Base-by-base conservation (phyloP, 2,888 invertebrate genomes). In the Apotomis betuletana region DNA sequence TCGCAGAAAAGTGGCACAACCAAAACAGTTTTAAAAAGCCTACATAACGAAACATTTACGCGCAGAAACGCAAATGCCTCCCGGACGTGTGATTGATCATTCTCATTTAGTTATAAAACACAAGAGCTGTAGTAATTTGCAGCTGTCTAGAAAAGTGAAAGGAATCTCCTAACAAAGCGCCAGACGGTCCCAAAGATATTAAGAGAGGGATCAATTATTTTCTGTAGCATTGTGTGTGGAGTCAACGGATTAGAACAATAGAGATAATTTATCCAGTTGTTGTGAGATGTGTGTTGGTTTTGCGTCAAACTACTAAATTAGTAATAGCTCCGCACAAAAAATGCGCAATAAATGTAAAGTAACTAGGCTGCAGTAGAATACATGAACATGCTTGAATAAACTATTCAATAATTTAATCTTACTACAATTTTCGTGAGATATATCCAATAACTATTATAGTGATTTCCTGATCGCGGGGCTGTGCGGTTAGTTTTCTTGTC, bases 91-190 rank as follows among this genome's bases (percentile, higher is more conserved):
- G 72, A 72, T 68, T 58, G 67, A 72, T 72, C 72, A 46, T 58
- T 57, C 46, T 72, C 72, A 68, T 68, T 72, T 63, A 68, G 67
- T 52, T 63, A 68, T 72, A 68, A 72, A 72, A 72, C 72, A 72
- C 67, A 68, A 68, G 67, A 44, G 61, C 67, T 57, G 61, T 67
- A 68, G 54, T 63, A 68, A 72, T 72, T 72, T 61, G 72, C 72
- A 72, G 72, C 67, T 59, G 68, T 68, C 72, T 68, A 68, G 63
- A 58, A 68, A 63, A 72, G 57, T 67, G 61, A 67, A 67, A 62
- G 61, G 67, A 59, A 67, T 63, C 51, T 57, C 51, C 61, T 38
- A 70, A 71, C 61, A 67, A 59, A 59, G 44, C 41, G 62, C 58
- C 67, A 63, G 72, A 15, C 65, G 65, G 59, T 51, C 64, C 46